Evolutionary conservation across 2,113 vertebrate genomes (phyloP).

Genomic region (Xenopus tropicalis): UCB_Xtro_10.0 CM004449.2:22937001-22937500

Average conservation of each 20-base stretch:
- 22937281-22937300: slow-evolving; percentile 41
- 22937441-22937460: slow-evolving; percentile 6
- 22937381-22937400: slow-evolving; percentile 31
- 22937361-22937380: slow-evolving; percentile 42
- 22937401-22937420: slow-evolving; percentile 29
- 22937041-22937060: too few relatives aligned
- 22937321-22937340: slow-evolving; percentile 40
- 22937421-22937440: slow-evolving; percentile 1
- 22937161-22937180: slow-evolving; percentile 18
- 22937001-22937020: too few relatives aligned
- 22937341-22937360: slow-evolving; percentile 40
- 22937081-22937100: slow-evolving; percentile 9
- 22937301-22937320: slow-evolving; percentile 36
- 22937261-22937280: slow-evolving; percentile 41
- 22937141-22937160: neutral
- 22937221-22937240: slow-evolving; percentile 36
- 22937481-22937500: neutral
- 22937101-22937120: slow-evolving; percentile 13
- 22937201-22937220: slow-evolving; percentile 35
- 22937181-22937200: slow-evolving; percentile 32
- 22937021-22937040: too few relatives aligned
- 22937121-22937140: neutral
- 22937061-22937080: slow-evolving; percentile 3
- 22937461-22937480: neutral
- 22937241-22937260: slow-evolving; percentile 44